Conservation (phyloP, 2,888 invertebrate genomes). For the Eupithecia centaureata region DNA sequence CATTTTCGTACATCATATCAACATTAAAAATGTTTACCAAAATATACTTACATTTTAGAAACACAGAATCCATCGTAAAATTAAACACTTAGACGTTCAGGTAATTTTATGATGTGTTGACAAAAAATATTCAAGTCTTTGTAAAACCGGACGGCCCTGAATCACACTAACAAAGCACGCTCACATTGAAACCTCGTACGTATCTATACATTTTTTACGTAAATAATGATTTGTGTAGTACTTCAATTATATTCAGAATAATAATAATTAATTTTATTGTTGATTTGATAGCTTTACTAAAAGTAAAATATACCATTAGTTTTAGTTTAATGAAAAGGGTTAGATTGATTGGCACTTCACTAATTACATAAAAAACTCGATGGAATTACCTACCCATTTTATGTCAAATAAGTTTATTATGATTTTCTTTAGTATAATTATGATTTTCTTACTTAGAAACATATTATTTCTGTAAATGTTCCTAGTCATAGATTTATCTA, state of each 20-base stretch:
- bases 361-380: no score
- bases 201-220: conserved; percentile 69
- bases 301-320: no score
- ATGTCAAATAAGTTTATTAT: no score
- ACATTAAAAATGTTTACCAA: neutral
- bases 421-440: no score
- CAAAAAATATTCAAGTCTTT: conserved; percentile 27
- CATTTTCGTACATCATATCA: neutral
- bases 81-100: neutral
- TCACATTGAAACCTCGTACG: conserved; percentile 50
- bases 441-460: no score
- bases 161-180: conserved; percentile 49
- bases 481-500: no score
- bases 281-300: neutral
- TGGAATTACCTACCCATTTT: no score
- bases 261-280: neutral
- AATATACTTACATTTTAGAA: neutral
- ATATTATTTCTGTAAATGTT: no score
- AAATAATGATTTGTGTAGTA: conserved; percentile 70
- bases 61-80: neutral
- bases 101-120: conserved; percentile 8
- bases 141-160: conserved; percentile 53
- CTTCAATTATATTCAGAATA: conserved; percentile 38
- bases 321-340: neutral
- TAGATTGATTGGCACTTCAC: no score